Percentiles rank a stretch among this genome's conserved stretches.
Evolutionary conservation across 2,888 invertebrate species (phyloP).

Genomic region (Craniophora ligustri): DNA sequence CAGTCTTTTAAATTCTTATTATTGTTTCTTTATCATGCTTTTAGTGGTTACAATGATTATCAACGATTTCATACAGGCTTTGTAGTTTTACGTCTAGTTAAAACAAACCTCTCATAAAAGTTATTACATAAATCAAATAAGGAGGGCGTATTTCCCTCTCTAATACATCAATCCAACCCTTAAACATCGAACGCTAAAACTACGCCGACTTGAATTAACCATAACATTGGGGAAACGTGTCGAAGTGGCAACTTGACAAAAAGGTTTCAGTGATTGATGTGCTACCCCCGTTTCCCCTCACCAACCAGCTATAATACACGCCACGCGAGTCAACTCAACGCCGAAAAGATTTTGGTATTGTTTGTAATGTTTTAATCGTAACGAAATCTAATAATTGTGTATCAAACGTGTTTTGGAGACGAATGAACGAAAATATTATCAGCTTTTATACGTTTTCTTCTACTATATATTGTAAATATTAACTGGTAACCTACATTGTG

Average conservation of each 20-base stretch:
- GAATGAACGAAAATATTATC: slow-evolving; percentile 12
- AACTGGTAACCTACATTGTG: background rate
- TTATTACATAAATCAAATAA: background rate
- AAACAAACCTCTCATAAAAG: background rate
- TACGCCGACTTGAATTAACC: slow-evolving; percentile 64
- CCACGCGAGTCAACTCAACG: slow-evolving; percentile 17
- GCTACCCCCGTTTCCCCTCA: slow-evolving; percentile 30
- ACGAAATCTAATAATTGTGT: slow-evolving; percentile 16
- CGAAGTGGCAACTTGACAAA: slow-evolving; percentile 75
- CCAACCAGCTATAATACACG: slow-evolving; percentile 43
- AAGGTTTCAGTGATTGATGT: slow-evolving; percentile 74
- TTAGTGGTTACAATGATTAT: background rate
- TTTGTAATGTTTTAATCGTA: slow-evolving; percentile 14
- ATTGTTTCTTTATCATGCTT: background rate
- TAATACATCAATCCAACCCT: slow-evolving; percentile 38
- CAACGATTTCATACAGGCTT: background rate
- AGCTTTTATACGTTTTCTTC: slow-evolving; percentile 11
- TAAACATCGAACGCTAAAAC: slow-evolving; percentile 34
- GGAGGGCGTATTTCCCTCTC: slow-evolving; percentile 3
- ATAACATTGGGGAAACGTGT: slow-evolving; percentile 67
- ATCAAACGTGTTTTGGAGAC: slow-evolving; percentile 18
- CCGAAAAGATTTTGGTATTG: slow-evolving; percentile 19
- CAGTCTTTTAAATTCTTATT: background rate
- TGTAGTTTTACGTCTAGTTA: no score
- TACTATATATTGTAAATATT: slow-evolving; percentile 10